These are phyloP conservation scores for Lepidurus couesii DNA, from an alignment of 1,140 invertebrate species.

Conservation along the genomic window DNA sequence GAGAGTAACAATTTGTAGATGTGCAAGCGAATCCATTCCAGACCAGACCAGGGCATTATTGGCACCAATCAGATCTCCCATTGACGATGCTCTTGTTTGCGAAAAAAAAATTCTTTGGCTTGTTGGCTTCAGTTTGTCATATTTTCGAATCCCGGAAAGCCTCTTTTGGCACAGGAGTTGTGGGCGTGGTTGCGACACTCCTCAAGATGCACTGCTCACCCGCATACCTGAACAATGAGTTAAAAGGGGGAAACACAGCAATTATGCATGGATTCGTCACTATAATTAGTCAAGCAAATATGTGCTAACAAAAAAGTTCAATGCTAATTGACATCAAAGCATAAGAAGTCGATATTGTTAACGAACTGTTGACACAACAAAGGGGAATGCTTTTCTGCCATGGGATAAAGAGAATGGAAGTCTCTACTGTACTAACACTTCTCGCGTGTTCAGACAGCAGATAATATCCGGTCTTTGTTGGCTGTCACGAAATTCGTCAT, in stretches of 20 bases:
- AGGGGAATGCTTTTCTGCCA: not conserved
- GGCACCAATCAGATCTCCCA: not conserved
- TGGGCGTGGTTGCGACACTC: too few relatives aligned
- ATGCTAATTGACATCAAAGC: not conserved
- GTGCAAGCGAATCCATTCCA: slow-evolving; percentile 7
- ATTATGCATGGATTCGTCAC: not conserved
- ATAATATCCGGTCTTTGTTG: slow-evolving; percentile 22
- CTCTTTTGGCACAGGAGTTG: too few relatives aligned
- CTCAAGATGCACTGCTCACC: too few relatives aligned
- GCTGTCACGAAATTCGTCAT: not conserved
- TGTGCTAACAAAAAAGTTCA: not conserved
- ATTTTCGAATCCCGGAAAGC: too few relatives aligned
- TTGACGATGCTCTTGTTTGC: not conserved
- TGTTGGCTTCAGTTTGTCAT: not conserved
- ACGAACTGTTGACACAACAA: slow-evolving; percentile 3
- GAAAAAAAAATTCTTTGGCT: not conserved
- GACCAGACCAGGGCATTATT: not conserved
- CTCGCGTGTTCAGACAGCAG: not conserved
- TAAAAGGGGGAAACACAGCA: not conserved
- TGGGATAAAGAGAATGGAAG: not conserved
- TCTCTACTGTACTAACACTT: not conserved
- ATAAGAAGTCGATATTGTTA: not conserved
- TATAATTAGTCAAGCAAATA: not conserved
- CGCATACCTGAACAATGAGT: not conserved
- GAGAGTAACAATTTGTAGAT: slow-evolving; percentile 4